phyloP scores from a whole-genome alignment of 1,140 invertebrate species.

The Danaus plexippus region DNA sequence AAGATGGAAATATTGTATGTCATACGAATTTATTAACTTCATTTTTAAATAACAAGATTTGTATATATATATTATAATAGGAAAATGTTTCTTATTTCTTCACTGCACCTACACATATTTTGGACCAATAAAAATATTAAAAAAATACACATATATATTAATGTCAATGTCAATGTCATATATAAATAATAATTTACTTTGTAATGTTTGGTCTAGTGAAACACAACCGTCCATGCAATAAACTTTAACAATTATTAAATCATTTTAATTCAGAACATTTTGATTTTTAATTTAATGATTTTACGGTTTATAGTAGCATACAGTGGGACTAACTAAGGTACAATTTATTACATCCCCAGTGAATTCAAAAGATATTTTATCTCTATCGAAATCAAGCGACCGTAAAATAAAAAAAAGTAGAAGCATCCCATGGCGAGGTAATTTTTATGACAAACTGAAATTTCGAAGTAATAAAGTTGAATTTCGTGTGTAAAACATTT shows the following conservation, averaged over 20 bases:
- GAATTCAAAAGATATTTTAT: slow-evolving; percentile 32
- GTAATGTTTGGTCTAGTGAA: slow-evolving; percentile 20
- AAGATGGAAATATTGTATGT: no score
- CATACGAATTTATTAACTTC: no score
- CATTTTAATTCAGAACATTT: slow-evolving; percentile 1
- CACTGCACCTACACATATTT: no score
- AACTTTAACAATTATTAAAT: background rate
- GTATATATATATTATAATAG: no score
- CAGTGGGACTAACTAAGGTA: slow-evolving; percentile 1
- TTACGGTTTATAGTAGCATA: slow-evolving; percentile 7
- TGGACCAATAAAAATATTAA: no score
- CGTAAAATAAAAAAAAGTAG: slow-evolving; percentile 29
- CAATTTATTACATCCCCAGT: slow-evolving; percentile 16
- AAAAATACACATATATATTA: no score
- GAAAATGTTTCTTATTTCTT: no score
- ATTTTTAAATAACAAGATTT: no score
- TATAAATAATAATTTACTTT: slow-evolving; percentile 11
- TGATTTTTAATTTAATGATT: slow-evolving; percentile 1
- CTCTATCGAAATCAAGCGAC: slow-evolving; percentile 30
- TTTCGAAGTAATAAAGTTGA: slow-evolving; percentile 13
- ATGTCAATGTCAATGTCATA: slow-evolving; percentile 9
- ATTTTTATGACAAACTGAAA: slow-evolving; percentile 6
- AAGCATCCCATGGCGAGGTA: slow-evolving; percentile 26
- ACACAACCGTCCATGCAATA: slow-evolving; percentile 10
- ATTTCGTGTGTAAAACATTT: slow-evolving; percentile 9